These are phyloP conservation scores for Cheracebus regulus DNA, from an alignment of 2,797 vertebrate species.

Conservation along the genomic window DNA sequence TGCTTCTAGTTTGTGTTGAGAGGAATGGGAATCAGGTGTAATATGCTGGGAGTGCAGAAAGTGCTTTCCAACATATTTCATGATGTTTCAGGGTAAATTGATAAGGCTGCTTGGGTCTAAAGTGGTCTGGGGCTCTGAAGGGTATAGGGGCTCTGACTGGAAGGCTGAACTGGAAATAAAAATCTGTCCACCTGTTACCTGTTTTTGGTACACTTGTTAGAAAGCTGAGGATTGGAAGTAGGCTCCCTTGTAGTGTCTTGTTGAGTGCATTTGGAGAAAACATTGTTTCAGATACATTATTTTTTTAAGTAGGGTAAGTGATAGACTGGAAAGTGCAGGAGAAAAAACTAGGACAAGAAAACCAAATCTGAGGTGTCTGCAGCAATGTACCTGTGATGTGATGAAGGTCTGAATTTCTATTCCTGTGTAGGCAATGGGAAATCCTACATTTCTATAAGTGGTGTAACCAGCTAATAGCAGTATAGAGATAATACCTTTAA, in stretches of 20 bases:
- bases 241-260: not conserved
- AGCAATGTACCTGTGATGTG: not conserved
- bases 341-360: not conserved
- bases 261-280: not conserved
- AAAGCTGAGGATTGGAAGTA: not conserved
- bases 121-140: not conserved
- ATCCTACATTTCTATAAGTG: not conserved
- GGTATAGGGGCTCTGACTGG: not conserved
- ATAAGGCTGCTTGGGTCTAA: not conserved
- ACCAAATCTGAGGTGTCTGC: not conserved
- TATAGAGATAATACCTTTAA: not conserved
- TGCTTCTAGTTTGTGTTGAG: not conserved
- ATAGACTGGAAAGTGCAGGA: not conserved
- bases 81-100: not conserved
- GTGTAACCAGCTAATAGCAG: not conserved
- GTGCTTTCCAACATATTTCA: not conserved
- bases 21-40: not conserved
- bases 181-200: not conserved
- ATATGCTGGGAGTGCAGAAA: not conserved
- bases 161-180: not conserved
- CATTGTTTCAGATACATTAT: not conserved
- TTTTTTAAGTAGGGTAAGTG: not conserved
- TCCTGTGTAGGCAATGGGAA: not conserved
- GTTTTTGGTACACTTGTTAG: not conserved
- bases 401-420: not conserved